Evolutionary conservation across 2,113 vertebrate genomes (phyloP), one percentile per base, ranked within the genome.

Genomic region (Aix galericulata): DNA sequence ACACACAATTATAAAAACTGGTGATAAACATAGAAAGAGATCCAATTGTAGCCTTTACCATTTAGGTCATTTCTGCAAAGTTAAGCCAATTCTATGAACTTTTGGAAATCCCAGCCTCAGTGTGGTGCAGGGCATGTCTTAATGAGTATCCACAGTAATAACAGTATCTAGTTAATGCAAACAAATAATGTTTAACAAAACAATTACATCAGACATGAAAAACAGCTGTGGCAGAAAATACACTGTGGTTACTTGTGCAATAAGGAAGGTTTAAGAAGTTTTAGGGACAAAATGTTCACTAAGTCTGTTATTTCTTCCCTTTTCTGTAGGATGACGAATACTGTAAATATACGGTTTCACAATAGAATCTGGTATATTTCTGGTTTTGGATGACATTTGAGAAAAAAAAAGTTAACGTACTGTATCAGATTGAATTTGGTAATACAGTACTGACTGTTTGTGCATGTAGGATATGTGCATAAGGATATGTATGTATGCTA

Each of bases 141-240:
- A 94, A 85, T 79, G 74, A 88, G 50, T 74, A 79, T 52, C 31
- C 77, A 53, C 40, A 73, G 36, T 69, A 94, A 93, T 81, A 95
- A 83, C 1, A 4, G 56, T 91, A 95, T 82, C 63, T 63, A 55
- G 89, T 79, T 82, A 88, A 86, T 80, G 64, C 85, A 93, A 95
- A 83, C 88, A 95, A 95, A 86, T 94, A 95, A 75, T 84, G 72
- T 27, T 91, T 88, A 95, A 88, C 77, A 90, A 86, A 95, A 96
- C 86, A 93, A 82, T 94, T 93, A 29, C 86, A 91, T 88, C 80
- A 94, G 42, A 42, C 80, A 92, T 76, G 50, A 91, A 62, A 95
- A 96, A 93, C 69, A 93, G 88, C 90, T 93, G 86, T 2, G 9
- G 58, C 40, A 89, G 96, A 88, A 91, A 92, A 86, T 92, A 73